phyloP scores from a whole-genome alignment of 2,888 invertebrate species.

The Parasteatoda lunata region DNA sequence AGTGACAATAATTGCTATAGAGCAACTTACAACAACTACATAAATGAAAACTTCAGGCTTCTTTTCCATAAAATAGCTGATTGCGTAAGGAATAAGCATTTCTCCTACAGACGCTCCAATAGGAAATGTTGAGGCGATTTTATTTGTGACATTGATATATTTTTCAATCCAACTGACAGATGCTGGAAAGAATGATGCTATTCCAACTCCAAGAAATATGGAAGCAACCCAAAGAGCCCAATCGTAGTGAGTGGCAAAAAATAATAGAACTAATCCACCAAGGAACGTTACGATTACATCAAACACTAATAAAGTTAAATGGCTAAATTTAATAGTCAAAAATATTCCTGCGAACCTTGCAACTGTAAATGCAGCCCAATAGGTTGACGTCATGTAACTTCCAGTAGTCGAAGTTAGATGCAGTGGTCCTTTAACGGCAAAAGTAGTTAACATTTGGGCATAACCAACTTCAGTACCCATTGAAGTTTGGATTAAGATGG shows the following conservation, averaged over 20 bases:
- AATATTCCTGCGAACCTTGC: slow-evolving; percentile 74
- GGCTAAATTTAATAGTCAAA: slow-evolving; percentile 74
- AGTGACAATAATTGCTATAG: slow-evolving; percentile 25
- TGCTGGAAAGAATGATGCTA: slow-evolving; percentile 76
- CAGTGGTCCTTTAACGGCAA: slow-evolving; percentile 73
- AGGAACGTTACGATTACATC: slow-evolving; percentile 73
- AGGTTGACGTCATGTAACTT: slow-evolving; percentile 74
- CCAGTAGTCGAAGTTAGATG: slow-evolving; percentile 73
- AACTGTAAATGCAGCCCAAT: slow-evolving; percentile 75
- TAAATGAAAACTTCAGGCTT: slow-evolving; percentile 74
- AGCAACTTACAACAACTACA: slow-evolving; percentile 71
- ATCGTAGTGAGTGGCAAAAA: slow-evolving; percentile 71
- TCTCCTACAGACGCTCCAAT: slow-evolving; percentile 75
- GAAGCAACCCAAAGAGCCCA: slow-evolving; percentile 74
- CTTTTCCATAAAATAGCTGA: slow-evolving; percentile 73
- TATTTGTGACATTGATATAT: slow-evolving; percentile 75
- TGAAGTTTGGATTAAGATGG: slow-evolving; percentile 75
- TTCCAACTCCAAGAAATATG: slow-evolving; percentile 74
- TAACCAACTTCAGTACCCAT: slow-evolving; percentile 75
- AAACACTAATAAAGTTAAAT: slow-evolving; percentile 74
- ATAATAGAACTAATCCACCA: slow-evolving; percentile 73
- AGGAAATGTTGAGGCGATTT: slow-evolving; percentile 75
- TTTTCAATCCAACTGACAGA: slow-evolving; percentile 76
- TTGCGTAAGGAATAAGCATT: slow-evolving; percentile 74
- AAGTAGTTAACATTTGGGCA: slow-evolving; percentile 75